Percentiles rank a stretch among this genome's conserved stretches.
phyloP scores from a whole-genome alignment of 2,113 vertebrate genomes.

The Istiophorus platypterus region DNA sequence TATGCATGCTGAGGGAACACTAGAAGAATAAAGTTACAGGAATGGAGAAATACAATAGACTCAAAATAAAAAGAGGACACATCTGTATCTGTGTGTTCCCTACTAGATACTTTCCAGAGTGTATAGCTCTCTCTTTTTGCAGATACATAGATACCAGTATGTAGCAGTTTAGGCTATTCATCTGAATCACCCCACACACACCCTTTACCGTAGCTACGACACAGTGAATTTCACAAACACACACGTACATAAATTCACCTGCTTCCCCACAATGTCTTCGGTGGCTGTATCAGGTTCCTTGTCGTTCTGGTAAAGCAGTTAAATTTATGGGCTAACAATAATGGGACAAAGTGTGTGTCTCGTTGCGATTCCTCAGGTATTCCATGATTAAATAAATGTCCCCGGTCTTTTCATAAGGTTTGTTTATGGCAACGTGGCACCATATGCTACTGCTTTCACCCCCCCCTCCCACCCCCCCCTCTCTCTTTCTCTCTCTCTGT shows the following conservation, averaged over 20 bases:
- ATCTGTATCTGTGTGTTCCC: constrained; percentile 44
- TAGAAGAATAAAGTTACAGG: constrained; percentile 3
- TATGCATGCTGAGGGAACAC: background rate
- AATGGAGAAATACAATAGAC: background rate
- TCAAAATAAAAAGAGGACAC: constrained; percentile 3
- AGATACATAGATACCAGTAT: constrained; percentile 61
- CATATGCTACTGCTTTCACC: constrained; percentile 80
- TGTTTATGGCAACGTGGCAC: constrained; percentile 86
- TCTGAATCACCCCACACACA: constrained; percentile 58
- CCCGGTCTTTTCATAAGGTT: constrained; percentile 89
- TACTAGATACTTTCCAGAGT: constrained; percentile 31
- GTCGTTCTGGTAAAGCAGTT: constrained; percentile 75
- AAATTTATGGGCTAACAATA: constrained; percentile 83
- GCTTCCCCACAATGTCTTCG: constrained; percentile 66
- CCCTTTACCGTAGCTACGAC: constrained; percentile 34
- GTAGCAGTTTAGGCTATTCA: constrained; percentile 58
- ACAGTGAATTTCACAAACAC: constrained; percentile 60
- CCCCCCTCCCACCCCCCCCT: constrained; percentile 58
- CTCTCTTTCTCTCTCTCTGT: constrained; percentile 43
- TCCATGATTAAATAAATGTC: constrained; percentile 90
- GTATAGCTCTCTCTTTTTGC: constrained; percentile 45
- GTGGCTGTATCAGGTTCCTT: constrained; percentile 64
- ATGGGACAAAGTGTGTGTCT: constrained; percentile 81
- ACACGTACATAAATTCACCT: constrained; percentile 77
- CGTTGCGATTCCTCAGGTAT: constrained; percentile 84